A percentile compares a stretch with the other conserved stretches of the same genome.
Conservation (phyloP, 2,888 invertebrate genomes). For the Anagyrus pseudococci region DNA sequence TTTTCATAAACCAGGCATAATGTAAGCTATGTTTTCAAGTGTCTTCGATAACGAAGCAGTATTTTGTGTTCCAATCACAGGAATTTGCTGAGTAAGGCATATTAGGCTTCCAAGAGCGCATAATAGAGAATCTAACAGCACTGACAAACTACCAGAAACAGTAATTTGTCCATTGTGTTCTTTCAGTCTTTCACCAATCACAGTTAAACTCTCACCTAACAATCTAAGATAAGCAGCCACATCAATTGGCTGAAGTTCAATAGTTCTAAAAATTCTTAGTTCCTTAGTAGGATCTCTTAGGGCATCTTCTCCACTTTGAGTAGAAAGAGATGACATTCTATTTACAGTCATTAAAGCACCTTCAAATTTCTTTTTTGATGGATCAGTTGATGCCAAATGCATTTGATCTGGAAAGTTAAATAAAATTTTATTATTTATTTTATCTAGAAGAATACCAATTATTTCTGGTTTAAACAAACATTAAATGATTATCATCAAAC, state of each 20-base stretch:
- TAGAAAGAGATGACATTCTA: constrained; percentile 3
- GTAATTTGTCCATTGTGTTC: constrained; percentile 96
- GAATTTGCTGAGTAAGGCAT: constrained; percentile 84
- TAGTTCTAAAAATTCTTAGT: constrained; percentile 33
- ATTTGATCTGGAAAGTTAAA: constrained; percentile 19
- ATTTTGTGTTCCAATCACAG: constrained; percentile 65
- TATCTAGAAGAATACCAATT: constrained; percentile 1
- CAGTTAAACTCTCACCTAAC: constrained; percentile 93
- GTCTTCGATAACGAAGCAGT: constrained; percentile 69
- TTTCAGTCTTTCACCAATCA: constrained; percentile 90
- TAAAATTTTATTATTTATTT: constrained; percentile 3
- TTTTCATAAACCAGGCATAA: constrained; percentile 66
- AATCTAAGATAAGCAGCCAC: constrained; percentile 92
- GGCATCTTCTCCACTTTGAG: constrained; percentile 32
- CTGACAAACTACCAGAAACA: constrained; percentile 92
- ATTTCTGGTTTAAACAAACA: constrained; percentile 2
- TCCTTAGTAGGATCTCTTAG: constrained; percentile 36
- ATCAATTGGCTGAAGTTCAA: constrained; percentile 74
- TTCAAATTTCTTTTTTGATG: constrained; percentile 32
- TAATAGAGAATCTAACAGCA: constrained; percentile 88
- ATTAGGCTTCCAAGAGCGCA: constrained; percentile 90
- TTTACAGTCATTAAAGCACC: constrained; percentile 1
- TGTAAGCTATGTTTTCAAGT: constrained; percentile 93
- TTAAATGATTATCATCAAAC: too few relatives aligned
- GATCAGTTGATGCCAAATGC: constrained; percentile 17